Conservation (phyloP, 2,888 invertebrate genomes). For the Dascillus cervinus region DNA sequence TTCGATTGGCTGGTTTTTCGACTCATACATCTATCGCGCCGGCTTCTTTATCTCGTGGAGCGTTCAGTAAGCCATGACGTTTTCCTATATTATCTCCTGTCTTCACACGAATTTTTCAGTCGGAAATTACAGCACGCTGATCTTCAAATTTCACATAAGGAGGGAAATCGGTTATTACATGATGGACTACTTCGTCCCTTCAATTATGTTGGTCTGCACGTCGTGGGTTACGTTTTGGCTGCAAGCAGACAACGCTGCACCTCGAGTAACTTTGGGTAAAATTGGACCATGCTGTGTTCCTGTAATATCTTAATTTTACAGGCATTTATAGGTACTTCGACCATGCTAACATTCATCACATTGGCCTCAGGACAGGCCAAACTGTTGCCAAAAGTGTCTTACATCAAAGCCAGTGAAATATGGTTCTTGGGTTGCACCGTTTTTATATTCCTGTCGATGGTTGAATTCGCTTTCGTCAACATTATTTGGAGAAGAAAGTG, state of each 20-base stretch:
- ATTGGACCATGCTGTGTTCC: too few relatives aligned
- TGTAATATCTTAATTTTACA: too few relatives aligned
- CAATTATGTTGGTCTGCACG: slow-evolving; percentile 76
- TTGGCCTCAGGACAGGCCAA: slow-evolving; percentile 78
- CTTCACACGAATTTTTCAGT: slow-evolving; percentile 48
- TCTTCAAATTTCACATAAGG: slow-evolving; percentile 69
- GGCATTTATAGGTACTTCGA: slow-evolving; percentile 62
- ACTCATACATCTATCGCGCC: slow-evolving; percentile 8
- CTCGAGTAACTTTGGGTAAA: slow-evolving; percentile 75
- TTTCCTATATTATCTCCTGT: slow-evolving; percentile 10
- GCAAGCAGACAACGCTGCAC: slow-evolving; percentile 78
- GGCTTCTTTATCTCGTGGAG: slow-evolving; percentile 23
- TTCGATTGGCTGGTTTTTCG: slow-evolving; percentile 48
- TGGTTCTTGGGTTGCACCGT: slow-evolving; percentile 82
- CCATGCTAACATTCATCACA: slow-evolving; percentile 82
- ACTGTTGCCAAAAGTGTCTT: slow-evolving; percentile 80
- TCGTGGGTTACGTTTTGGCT: slow-evolving; percentile 89
- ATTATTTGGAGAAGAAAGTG: slow-evolving; percentile 81
- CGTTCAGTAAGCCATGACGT: slow-evolving; percentile 34
- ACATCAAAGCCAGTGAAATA: slow-evolving; percentile 83
- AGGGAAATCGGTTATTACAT: slow-evolving; percentile 81
- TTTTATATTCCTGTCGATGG: slow-evolving; percentile 77
- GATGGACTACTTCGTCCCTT: slow-evolving; percentile 83
- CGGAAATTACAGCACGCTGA: slow-evolving; percentile 74
- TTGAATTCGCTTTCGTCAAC: slow-evolving; percentile 85